Base-by-base conservation (phyloP, 2,797 vertebrate species). In the Arctocebus calabarensis region DNA sequence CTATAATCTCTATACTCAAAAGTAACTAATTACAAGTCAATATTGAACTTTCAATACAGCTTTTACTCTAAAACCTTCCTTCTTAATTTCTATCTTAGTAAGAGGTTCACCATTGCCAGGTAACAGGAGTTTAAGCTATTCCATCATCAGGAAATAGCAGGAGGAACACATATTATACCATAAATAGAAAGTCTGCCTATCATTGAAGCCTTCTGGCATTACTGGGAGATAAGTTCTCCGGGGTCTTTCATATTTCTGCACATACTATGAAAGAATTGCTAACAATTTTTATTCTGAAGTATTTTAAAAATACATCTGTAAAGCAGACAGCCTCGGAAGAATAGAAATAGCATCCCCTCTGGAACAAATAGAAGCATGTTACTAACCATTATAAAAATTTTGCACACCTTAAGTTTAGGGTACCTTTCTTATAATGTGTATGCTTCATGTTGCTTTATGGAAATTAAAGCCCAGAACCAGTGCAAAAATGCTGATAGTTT, bases 231-330 rank as follows among this genome's bases (percentile, higher is more conserved):
- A 91, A 70, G 91, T 85, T 86, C 83, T 10, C 40, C 40, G 2
- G 16, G 40, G 23, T 85, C 17, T 77, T 40, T 92, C 40, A 93
- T n/a, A 85, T 88, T 85, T 89, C 75, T 96, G 68, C 10, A 70
- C 66, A 91, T 81, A 11, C 79, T 62, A 82, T 55, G 27, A 87
- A 89, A 90, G 16, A 90, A 86, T 73, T 23, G 27, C 25, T 78
- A n/a, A 62, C 34, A 77, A 16, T 5, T 85, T 93, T 81, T 86
- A 34, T 73, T 79, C 85, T 81, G 32, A 90, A 75, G 6, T 92
- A 71, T 62, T 96, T 95, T 83, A 6, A 57, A 87, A 61, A 91
- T 22, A 70, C 45, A 5, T 84, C 55, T 93, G 13, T 84, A 91
- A 87, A 90, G 48, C n/a, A 90, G 88, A 64, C 7, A 59, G 20